Base-by-base conservation (phyloP, 2,888 invertebrate genomes). In the Amiota communis region DNA sequence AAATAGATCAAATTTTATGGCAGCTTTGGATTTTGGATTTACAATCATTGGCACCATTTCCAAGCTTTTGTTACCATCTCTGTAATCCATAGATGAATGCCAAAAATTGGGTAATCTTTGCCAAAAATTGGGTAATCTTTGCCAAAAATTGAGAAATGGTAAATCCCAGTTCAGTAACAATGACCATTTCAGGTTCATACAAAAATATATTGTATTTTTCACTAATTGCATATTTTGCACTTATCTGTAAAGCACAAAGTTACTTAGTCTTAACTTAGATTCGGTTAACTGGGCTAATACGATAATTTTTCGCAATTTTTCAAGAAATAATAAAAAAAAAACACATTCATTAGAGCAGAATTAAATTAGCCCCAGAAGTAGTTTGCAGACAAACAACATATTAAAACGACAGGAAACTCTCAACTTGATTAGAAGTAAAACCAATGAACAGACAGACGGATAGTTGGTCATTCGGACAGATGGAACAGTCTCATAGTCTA, bases 261-360 rank as follows among this genome's bases (percentile, higher is more conserved):
- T 48, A 72, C 67, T 46, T n/a, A n/a, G n/a, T n/a, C n/a, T n/a
- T n/a, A n/a, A n/a, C n/a, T n/a, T 9, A n/a, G 13, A 63, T 72
- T 74, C 76, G 74, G 73, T 78, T 72, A 81, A 77, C 75, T 76
- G 78, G 77, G 80, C 78, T 80, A 81, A 82, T 80, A 79, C 79
- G 79, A 73, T 79, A 79, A 80, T 84, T 83, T 82, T 80, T 65
- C 65, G 84, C 83, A 84, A 84, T 78, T 77, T 78, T 75, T 63
- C 74, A 79, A 79, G 77, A 64, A 48, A 53, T 56, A 13, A 20
- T 12, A n/a, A n/a, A n/a, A 23, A 2, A 12, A 48, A 79, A 74
- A 75, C 78, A 73, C 70, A 76, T 70, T 57, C 57, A 57, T 15
- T 71, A 63, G 13, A 13, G 48, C 23, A 46, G 74, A 78, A 70